phyloP scores from a whole-genome alignment of 2,113 vertebrate species.

The Egretta garzetta region DNA sequence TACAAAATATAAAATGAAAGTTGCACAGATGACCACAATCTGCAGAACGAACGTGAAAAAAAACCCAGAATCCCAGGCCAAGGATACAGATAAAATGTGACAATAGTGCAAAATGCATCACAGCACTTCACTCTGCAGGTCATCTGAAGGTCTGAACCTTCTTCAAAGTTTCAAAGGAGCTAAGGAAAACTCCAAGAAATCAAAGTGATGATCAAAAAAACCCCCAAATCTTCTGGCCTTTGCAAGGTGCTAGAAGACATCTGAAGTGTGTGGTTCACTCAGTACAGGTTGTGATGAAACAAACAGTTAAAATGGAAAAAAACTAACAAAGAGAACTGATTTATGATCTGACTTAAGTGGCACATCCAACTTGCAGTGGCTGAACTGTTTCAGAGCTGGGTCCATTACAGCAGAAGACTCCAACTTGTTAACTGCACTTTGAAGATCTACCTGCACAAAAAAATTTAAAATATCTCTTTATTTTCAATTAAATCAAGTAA shows the following conservation, averaged over 20 bases:
- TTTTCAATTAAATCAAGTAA: background rate
- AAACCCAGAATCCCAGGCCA: background rate
- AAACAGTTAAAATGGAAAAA: background rate
- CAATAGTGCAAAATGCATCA: background rate
- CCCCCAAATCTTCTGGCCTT: background rate
- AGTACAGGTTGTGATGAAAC: background rate
- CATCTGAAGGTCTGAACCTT: background rate
- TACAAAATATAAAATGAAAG: background rate
- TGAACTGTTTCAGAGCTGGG: background rate
- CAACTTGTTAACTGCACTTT: rapidly evolving
- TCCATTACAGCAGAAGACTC: background rate
- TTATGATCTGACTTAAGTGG: background rate
- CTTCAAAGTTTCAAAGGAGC: background rate
- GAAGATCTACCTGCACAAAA: background rate
- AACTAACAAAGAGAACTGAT: background rate
- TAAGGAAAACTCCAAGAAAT: background rate
- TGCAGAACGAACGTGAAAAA: background rate
- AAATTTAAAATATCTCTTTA: background rate
- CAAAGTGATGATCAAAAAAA: background rate
- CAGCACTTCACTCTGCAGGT: background rate
- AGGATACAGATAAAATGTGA: background rate
- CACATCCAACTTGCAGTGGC: background rate
- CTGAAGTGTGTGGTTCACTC: rapidly evolving
- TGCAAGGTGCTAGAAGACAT: background rate
- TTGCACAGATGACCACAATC: background rate